phyloP scores from a whole-genome alignment of 1,140 invertebrate genomes.

The Lordiphosa mommai region DNA sequence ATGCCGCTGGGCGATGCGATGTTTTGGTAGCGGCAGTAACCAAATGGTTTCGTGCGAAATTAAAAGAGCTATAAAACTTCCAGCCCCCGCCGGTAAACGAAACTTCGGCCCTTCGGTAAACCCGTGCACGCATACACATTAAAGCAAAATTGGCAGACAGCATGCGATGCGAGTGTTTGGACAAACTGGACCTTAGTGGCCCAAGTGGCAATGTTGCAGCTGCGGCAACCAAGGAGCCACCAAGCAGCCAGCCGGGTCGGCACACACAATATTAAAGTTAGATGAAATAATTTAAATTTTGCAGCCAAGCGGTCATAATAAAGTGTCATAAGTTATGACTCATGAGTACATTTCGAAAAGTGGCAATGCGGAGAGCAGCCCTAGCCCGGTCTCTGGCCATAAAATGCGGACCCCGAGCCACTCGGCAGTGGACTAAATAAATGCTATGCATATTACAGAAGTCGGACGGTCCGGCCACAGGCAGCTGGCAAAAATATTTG shows the following conservation, averaged over 20 bases:
- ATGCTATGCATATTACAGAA: constrained; percentile 10
- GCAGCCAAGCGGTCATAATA: constrained; percentile 17
- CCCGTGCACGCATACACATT: constrained; percentile 12
- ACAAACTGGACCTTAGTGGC: background rate
- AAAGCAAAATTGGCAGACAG: constrained; percentile 17
- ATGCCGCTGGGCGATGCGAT: too few species aligned
- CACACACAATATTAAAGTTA: constrained; percentile 10
- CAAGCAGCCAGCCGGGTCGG: background rate
- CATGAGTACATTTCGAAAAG: constrained; percentile 16
- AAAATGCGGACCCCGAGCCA: constrained; percentile 7
- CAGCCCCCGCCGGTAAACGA: constrained; percentile 8
- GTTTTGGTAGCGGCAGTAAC: background rate
- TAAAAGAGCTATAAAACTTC: constrained; percentile 17
- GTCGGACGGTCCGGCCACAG: constrained; percentile 1
- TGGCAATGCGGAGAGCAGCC: constrained; percentile 1
- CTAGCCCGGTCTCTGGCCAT: background rate
- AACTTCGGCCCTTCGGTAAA: constrained; percentile 2
- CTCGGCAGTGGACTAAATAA: constrained; percentile 13
- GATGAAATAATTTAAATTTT: constrained; percentile 21
- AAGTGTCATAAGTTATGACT: constrained; percentile 21
- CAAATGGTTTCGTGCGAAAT: constrained; percentile 17
- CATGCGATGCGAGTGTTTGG: constrained; percentile 7
- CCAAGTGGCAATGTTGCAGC: background rate
- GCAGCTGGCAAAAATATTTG: constrained; percentile 3
- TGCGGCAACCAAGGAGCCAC: background rate